These are phyloP conservation scores for Myotis pilosus DNA, from an alignment of 2,797 vertebrate genomes.

Conservation along the genomic window DNA sequence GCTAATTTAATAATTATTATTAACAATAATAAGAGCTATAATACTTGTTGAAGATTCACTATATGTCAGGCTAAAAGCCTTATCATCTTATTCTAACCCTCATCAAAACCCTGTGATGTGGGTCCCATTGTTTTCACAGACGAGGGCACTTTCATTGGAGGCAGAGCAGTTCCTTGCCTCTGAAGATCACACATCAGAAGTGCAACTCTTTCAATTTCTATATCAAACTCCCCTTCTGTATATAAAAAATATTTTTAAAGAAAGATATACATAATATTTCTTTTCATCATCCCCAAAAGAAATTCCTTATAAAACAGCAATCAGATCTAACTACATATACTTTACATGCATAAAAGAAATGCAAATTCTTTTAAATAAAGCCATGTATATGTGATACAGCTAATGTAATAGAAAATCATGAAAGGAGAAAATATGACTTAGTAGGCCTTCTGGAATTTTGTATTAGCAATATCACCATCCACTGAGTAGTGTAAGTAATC, in stretches of 20 bases:
- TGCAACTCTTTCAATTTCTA: neutral
- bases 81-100: neutral
- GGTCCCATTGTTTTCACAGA: neutral
- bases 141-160: neutral
- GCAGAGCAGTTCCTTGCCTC: too few species aligned
- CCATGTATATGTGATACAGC: neutral
- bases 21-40: neutral
- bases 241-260: neutral
- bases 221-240: neutral
- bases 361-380: neutral
- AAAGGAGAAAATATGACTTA: neutral
- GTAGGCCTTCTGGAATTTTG: neutral
- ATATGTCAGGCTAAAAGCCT: neutral
- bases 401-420: neutral
- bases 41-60: neutral
- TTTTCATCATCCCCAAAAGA: neutral
- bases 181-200: neutral
- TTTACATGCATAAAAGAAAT: neutral
- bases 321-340: neutral
- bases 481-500: neutral
- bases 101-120: neutral
- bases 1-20: neutral
- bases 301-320: neutral
- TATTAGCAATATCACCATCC: neutral
- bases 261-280: neutral